phyloP scores from a whole-genome alignment of 2,113 vertebrate species.

The Toxotes chatareus region DNA sequence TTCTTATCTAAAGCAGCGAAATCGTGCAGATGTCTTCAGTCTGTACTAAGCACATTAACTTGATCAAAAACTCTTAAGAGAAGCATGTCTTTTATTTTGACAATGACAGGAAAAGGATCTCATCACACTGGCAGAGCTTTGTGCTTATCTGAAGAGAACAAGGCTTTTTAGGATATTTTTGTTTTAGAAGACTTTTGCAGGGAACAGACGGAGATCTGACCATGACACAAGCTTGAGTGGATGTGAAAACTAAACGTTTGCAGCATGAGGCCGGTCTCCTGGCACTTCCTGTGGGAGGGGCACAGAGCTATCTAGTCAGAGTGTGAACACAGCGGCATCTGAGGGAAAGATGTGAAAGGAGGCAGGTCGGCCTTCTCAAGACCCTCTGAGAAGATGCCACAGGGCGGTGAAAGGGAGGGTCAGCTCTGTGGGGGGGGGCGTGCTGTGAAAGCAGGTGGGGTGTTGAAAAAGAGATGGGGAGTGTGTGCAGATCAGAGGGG shows the following conservation, averaged over 20 bases:
- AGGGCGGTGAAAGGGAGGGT: constrained; percentile 61
- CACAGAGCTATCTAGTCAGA: constrained; percentile 15
- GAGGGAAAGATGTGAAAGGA: constrained; percentile 69
- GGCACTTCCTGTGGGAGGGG: constrained; percentile 16
- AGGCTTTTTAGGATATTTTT: background rate
- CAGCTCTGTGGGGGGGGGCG: constrained; percentile 39
- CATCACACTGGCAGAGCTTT: too few relatives aligned
- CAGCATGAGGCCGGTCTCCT: background rate
- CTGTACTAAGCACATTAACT: background rate
- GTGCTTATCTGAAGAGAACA: background rate
- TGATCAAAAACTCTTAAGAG: too few relatives aligned
- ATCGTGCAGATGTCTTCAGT: background rate
- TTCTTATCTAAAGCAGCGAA: background rate
- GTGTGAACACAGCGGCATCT: constrained; percentile 35
- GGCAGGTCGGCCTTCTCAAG: constrained; percentile 67
- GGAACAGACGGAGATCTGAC: background rate
- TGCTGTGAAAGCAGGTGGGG: constrained; percentile 82
- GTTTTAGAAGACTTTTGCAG: background rate
- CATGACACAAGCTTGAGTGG: too few relatives aligned
- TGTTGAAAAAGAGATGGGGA: constrained; percentile 48
- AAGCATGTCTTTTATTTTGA: background rate
- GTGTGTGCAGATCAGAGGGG: constrained; percentile 65
- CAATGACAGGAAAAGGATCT: background rate
- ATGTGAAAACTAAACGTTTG: background rate
- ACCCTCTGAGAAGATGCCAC: constrained; percentile 60